These are phyloP conservation scores for Acromyrmex heyeri DNA, from an alignment of 1,140 invertebrate species.

Conservation along the genomic window DNA sequence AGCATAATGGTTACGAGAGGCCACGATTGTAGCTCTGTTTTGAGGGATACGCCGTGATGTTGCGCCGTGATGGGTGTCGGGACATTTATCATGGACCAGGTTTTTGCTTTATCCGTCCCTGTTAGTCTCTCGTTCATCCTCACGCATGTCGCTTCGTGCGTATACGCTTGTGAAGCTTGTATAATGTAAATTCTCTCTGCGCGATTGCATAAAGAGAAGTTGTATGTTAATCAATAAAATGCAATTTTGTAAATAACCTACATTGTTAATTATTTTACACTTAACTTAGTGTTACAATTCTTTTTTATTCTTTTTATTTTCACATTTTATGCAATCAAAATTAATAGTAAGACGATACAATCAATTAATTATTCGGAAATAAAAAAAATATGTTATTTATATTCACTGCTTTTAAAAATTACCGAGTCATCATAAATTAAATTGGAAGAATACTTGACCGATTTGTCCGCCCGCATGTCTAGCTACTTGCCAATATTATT, in stretches of 20 bases:
- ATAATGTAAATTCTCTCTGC: background rate
- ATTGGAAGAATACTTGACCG: background rate
- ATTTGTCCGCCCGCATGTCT: background rate
- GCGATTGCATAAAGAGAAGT: background rate
- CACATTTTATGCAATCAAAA: background rate
- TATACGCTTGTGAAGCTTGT: background rate
- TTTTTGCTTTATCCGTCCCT: conserved; percentile 23
- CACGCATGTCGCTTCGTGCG: background rate
- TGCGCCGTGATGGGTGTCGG: conserved; percentile 68
- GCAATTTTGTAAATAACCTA: background rate
- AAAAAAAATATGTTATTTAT: conserved; percentile 17
- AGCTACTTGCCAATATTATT: conserved; percentile 45
- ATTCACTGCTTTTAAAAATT: background rate
- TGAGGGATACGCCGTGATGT: conserved; percentile 70
- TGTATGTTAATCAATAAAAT: background rate
- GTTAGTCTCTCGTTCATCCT: background rate
- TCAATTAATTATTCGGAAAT: background rate
- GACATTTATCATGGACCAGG: conserved; percentile 77
- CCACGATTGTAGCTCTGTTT: conserved; percentile 67
- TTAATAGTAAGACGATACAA: background rate
- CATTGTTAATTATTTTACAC: too few species aligned
- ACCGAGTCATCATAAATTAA: background rate
- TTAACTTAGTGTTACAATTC: background rate
- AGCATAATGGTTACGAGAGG: conserved; percentile 76
- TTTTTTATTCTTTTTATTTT: background rate